These are phyloP conservation scores for Limenitis camilla DNA, from an alignment of 2,888 invertebrate genomes.

Conservation along the genomic window DNA sequence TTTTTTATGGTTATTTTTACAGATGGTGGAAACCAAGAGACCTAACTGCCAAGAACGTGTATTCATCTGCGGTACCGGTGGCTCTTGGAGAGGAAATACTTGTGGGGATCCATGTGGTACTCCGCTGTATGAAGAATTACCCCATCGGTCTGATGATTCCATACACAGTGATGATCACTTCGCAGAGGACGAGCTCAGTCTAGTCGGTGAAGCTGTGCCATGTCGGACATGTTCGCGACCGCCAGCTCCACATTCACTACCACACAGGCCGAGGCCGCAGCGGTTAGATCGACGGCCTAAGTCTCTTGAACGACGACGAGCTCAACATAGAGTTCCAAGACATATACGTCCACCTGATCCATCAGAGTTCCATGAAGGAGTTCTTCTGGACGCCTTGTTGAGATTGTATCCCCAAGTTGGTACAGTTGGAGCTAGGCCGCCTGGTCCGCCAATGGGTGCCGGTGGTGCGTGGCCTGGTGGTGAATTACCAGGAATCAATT, in stretches of 20 bases:
- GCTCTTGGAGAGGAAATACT: slow-evolving; percentile 72
- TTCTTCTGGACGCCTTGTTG: slow-evolving; percentile 81
- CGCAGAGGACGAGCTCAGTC: slow-evolving; percentile 86
- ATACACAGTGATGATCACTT: slow-evolving; percentile 87
- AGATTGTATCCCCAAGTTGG: slow-evolving; percentile 83
- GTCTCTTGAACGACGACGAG: slow-evolving; percentile 66
- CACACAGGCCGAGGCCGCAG: slow-evolving; percentile 76
- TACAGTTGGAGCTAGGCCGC: slow-evolving; percentile 75
- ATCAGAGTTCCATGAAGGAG: slow-evolving; percentile 87
- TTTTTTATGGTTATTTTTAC: slow-evolving; percentile 38
- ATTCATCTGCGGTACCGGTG: slow-evolving; percentile 77
- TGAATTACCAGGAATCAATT: slow-evolving; percentile 74
- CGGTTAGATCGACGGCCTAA: slow-evolving; percentile 75
- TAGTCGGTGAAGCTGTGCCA: slow-evolving; percentile 65
- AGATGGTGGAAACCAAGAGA: slow-evolving; percentile 84
- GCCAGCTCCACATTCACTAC: slow-evolving; percentile 62
- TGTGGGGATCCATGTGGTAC: slow-evolving; percentile 73
- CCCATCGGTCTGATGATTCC: slow-evolving; percentile 75
- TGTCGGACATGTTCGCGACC: slow-evolving; percentile 70
- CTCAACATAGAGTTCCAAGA: slow-evolving; percentile 60
- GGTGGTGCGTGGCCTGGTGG: slow-evolving; percentile 83
- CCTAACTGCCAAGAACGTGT: slow-evolving; percentile 75
- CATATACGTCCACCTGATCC: slow-evolving; percentile 80
- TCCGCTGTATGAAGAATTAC: slow-evolving; percentile 88
- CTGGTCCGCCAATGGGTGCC: slow-evolving; percentile 66